Evolutionary conservation across 2,888 invertebrate genomes (phyloP).

Genomic region (Mechanitis messenoides): DNA sequence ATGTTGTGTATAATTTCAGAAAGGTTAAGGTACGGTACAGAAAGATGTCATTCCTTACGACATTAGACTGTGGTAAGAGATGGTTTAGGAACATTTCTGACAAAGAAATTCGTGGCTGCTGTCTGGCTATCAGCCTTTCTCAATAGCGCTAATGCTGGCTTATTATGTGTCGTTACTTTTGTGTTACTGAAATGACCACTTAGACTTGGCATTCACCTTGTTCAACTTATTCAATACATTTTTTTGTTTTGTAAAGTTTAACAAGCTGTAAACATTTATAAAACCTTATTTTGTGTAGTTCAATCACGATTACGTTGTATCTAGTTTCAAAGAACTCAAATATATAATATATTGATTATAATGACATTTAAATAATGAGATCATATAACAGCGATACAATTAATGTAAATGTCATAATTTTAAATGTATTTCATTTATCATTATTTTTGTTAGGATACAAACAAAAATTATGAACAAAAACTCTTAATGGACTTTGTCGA

Average conservation of each 20-base stretch:
- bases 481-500: slow-evolving; percentile 19
- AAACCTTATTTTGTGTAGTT: neutral
- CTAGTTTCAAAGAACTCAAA: neutral
- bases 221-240: neutral
- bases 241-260: neutral
- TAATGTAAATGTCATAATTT: neutral
- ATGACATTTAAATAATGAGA: too few relatives aligned
- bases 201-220: neutral
- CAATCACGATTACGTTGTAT: neutral
- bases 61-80: slow-evolving; percentile 54
- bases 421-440: neutral
- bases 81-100: slow-evolving; percentile 50
- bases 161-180: slow-evolving; percentile 12
- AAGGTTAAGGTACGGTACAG: too few relatives aligned
- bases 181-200: slow-evolving; percentile 2
- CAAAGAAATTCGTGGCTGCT: slow-evolving; percentile 45
- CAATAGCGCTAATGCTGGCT: slow-evolving; percentile 16
- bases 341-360: too few relatives aligned
- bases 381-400: neutral
- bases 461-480: slow-evolving; percentile 17
- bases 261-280: neutral
- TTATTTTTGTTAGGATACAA: neutral
- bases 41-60: slow-evolving; percentile 52
- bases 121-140: slow-evolving; percentile 19
- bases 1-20: too few relatives aligned